Percentiles rank a stretch among this genome's conserved stretches.
phyloP scores from a whole-genome alignment of 2,797 vertebrate species.

The Myotis planiceps region DNA sequence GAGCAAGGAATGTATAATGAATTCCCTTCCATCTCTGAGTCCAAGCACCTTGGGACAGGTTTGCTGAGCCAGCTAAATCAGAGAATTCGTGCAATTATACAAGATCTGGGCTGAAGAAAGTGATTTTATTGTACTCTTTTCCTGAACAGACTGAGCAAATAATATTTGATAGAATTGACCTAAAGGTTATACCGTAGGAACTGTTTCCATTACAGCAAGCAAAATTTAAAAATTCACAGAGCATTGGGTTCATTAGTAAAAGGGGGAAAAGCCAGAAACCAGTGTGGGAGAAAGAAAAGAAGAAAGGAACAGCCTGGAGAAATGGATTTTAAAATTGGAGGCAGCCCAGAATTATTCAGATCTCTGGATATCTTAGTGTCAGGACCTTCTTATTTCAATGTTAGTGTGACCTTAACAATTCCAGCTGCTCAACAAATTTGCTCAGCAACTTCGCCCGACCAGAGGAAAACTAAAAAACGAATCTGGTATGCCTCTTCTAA shows the following conservation, averaged over 20 bases:
- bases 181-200: slow-evolving; percentile 50
- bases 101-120: slow-evolving; percentile 56
- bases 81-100: slow-evolving; percentile 61
- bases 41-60: slow-evolving; percentile 53
- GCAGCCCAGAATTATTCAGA: slow-evolving; percentile 67
- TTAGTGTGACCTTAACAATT: slow-evolving; percentile 65
- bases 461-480: slow-evolving; percentile 35
- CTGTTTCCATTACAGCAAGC: slow-evolving; percentile 38
- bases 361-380: slow-evolving; percentile 68
- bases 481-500: not conserved
- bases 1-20: slow-evolving; percentile 67
- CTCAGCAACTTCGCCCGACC: slow-evolving; percentile 5
- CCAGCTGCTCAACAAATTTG: slow-evolving; percentile 72
- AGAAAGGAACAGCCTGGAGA: slow-evolving; percentile 2
- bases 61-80: slow-evolving; percentile 55
- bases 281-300: slow-evolving; percentile 36
- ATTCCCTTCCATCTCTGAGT: slow-evolving; percentile 47
- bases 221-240: slow-evolving; percentile 24
- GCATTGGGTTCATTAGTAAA: slow-evolving; percentile 26
- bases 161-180: slow-evolving; percentile 58
- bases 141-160: slow-evolving; percentile 38
- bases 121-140: not conserved
- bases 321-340: slow-evolving; percentile 66
- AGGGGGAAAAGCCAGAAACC: slow-evolving; percentile 30
- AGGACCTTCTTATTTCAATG: slow-evolving; percentile 69